Evolutionary conservation across 2,888 invertebrate species (phyloP), one percentile per base, ranked within the genome.

Genomic region (Eucriotettix oculatus): DNA sequence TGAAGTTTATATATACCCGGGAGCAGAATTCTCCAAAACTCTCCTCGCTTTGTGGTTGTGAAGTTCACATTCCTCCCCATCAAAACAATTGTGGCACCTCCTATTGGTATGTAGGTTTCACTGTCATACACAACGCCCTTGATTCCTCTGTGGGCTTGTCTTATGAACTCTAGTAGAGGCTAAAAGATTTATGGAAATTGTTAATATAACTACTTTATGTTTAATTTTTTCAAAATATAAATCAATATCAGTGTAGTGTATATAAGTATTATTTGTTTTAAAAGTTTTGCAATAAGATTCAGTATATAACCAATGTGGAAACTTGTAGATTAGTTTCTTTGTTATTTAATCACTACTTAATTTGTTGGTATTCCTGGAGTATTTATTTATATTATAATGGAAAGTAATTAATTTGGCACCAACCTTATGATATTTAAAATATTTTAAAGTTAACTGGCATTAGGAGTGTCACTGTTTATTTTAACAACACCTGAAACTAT

Each of bases 141-240:
- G 1, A 94, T 87, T 40, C 95, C 92, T 63, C 90, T 81, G 72
- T 92, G 91, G 0, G 86, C 90, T 73, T 93, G 90, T 9, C 87
- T 88, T 68, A 91, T 73, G 72, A 87, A 91, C 72, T 87, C 86
- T 57, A 93, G 81, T 63, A 93, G 74, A 0, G 91, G 83, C 87
- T 90, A 14, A 14, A 54, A 54, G 14, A 7, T 29, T 2, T 29
- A 29, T 29, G 29, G 10, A 9, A 52, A 16, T 52, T 9, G 10
- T 10, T 9, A 16, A 9, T 16, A 52, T 52, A 52, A 52, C 52
- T 52, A 10, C 10, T 16, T n/a, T 52, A 10, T 10, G 10, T 52
- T 52, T 52, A n/a, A 16, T 10, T 52, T 16, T 16, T 52, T 52
- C 52, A 16, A n/a, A n/a, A n/a, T 52, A 9, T 9, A 52, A 52